Base-by-base conservation (phyloP, 2,888 invertebrate species). In the Polyommatus iphigenia region DNA sequence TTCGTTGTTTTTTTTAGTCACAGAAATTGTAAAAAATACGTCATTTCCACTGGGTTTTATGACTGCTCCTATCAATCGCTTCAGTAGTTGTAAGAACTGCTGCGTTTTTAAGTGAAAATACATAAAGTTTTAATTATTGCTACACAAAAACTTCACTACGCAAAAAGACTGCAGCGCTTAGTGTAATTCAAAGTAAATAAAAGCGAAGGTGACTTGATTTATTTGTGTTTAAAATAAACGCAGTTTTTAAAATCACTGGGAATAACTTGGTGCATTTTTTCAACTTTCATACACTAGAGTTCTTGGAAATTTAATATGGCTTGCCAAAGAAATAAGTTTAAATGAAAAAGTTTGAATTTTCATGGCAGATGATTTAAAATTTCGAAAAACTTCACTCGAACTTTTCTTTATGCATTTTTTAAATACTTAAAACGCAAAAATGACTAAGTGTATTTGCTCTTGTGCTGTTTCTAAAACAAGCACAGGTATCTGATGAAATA, bases 251-350 rank as follows among this genome's bases (percentile, higher is more conserved):
- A 62, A 13, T 59, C 20, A 59, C 59, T 20, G 2, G 59, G 6
- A 59, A 59, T 59, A 59, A 20, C 59, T 18, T 32, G 8, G 32
- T 29, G 71, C 15, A 71, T 71, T 71, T 71, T 71, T 32, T 71
- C 32, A 32, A 71, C 32, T 71, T 71, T 71, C 20, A 71, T n/a
- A 32, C 15, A 71, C 62, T 10, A 71, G 71, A 32, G 36, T 71
- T 32, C 32, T 71, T 36, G 71, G 15, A 71, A 71, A 18, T 71
- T 71, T 71, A 71, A 20, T 50, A 73, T 13, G 46, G 15, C 73
- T 73, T 20, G 20, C 72, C 20, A 41, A 73, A 73, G 46, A 73
- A 73, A 73, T 73, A 72, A 73, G 72, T 46, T 73, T 73, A 50
- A 20, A 46, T 50, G 73, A 24, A 73, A n/a, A 71, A 50, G 36